Percentiles rank a stretch among this genome's conserved stretches.
Evolutionary conservation across 2,113 vertebrate genomes (phyloP).

Genomic region (Mirounga angustirostris): DNA sequence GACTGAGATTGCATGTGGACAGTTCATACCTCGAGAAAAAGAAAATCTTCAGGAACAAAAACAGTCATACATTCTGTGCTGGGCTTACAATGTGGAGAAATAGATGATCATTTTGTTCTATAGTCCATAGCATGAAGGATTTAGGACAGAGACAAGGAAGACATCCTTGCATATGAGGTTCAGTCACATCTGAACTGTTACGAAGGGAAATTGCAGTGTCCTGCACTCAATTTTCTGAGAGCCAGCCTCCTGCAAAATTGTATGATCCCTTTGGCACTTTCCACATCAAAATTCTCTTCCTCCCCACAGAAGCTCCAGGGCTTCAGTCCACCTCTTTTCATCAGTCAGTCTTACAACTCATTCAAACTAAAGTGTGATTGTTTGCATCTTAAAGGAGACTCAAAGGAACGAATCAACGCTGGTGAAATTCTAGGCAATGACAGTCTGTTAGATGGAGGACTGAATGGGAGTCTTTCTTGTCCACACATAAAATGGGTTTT

Average conservation of each 20-base stretch:
- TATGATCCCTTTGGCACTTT: slow-evolving; percentile 45
- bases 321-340: slow-evolving; percentile 44
- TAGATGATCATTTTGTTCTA: slow-evolving; percentile 58
- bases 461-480: slow-evolving; percentile 14
- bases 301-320: neutral
- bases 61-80: slow-evolving; percentile 54
- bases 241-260: slow-evolving; percentile 58
- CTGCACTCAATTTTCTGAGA: slow-evolving; percentile 64
- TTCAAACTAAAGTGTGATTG: slow-evolving; percentile 71
- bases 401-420: slow-evolving; percentile 41
- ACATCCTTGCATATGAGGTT: slow-evolving; percentile 63
- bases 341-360: slow-evolving; percentile 47
- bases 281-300: slow-evolving; percentile 28
- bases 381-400: slow-evolving; percentile 62
- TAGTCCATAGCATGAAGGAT: slow-evolving; percentile 62
- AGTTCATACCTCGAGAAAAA: slow-evolving; percentile 68
- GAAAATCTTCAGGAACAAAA: slow-evolving; percentile 69
- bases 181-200: slow-evolving; percentile 64
- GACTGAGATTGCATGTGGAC: slow-evolving; percentile 76
- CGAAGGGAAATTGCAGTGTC: slow-evolving; percentile 58
- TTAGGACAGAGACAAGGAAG: slow-evolving; percentile 63
- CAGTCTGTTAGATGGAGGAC: neutral
- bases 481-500: slow-evolving; percentile 33
- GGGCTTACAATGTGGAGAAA: slow-evolving; percentile 44
- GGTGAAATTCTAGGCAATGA: neutral